Percentiles rank a stretch among this genome's conserved stretches.
These are phyloP conservation scores for Bactericera cockerelli DNA, from an alignment of 1,140 invertebrate genomes.

Conservation along the genomic window DNA sequence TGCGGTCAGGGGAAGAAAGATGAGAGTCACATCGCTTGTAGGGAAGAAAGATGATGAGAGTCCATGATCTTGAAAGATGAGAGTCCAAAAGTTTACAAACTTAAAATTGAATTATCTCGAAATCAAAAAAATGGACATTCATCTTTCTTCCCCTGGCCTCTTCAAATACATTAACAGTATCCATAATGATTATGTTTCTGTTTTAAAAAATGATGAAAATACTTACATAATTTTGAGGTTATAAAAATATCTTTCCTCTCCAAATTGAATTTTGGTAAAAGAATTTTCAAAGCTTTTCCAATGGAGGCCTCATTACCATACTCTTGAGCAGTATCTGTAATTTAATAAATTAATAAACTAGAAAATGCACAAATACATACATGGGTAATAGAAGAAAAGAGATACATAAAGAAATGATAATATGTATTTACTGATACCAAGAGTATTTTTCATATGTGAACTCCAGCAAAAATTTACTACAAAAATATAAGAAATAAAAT, in stretches of 20 bases:
- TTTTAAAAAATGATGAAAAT: too few relatives aligned
- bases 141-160: too few relatives aligned
- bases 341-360: conserved; percentile 16
- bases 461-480: not conserved
- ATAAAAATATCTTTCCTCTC: conserved; percentile 57
- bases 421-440: not conserved
- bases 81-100: too few relatives aligned
- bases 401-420: too few relatives aligned
- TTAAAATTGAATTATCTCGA: too few relatives aligned
- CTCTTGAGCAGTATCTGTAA: conserved; percentile 53
- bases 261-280: conserved; percentile 44
- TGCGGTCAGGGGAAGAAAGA: too few relatives aligned
- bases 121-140: too few relatives aligned
- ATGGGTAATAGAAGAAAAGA: not conserved
- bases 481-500: too few relatives aligned
- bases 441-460: conserved; percentile 1
- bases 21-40: too few relatives aligned
- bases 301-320: conserved; percentile 58
- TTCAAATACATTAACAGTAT: conserved; percentile 56
- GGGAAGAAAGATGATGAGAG: too few relatives aligned
- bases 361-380: conserved; percentile 10
- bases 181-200: too few relatives aligned
- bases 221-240: conserved; percentile 53
- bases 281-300: conserved; percentile 39
- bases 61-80: too few relatives aligned